Conservation (phyloP, 2,888 invertebrate genomes). For the Emesis furor region DNA sequence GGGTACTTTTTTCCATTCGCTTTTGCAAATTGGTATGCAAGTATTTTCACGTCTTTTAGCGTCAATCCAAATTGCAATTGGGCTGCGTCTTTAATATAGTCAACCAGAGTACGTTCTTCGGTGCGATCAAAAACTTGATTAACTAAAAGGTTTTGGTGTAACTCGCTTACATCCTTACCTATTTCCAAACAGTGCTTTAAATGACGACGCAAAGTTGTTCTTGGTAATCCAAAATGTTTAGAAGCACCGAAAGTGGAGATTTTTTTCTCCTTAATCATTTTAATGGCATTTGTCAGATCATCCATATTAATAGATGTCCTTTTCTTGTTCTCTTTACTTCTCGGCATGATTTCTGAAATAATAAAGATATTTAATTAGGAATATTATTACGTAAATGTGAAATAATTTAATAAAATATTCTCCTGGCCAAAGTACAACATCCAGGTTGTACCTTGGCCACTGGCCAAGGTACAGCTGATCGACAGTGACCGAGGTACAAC, state of each 20-base stretch:
- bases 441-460: no score
- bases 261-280: constrained; percentile 56
- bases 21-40: constrained; percentile 58
- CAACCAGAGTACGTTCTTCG: constrained; percentile 10
- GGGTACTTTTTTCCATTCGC: constrained; percentile 69
- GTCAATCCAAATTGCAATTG: constrained; percentile 10
- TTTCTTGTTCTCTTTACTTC: constrained; percentile 15
- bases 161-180: constrained; percentile 58
- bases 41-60: constrained; percentile 25
- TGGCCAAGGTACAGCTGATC: constrained; percentile 18
- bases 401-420: constrained; percentile 18
- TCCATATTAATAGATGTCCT: constrained; percentile 44
- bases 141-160: constrained; percentile 51
- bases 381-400: constrained; percentile 19
- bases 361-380: constrained; percentile 12
- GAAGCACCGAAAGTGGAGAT: constrained; percentile 56
- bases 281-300: constrained; percentile 53
- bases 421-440: constrained; percentile 15
- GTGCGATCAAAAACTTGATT: constrained; percentile 10
- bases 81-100: constrained; percentile 14
- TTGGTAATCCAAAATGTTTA: constrained; percentile 60
- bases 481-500: constrained; percentile 42
- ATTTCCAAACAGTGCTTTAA: constrained; percentile 49
- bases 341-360: constrained; percentile 14
- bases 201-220: constrained; percentile 55